Evolutionary conservation across 2,113 vertebrate species (phyloP), one percentile per base, ranked within the genome.

Genomic region (Macquaria ambigua): DNA sequence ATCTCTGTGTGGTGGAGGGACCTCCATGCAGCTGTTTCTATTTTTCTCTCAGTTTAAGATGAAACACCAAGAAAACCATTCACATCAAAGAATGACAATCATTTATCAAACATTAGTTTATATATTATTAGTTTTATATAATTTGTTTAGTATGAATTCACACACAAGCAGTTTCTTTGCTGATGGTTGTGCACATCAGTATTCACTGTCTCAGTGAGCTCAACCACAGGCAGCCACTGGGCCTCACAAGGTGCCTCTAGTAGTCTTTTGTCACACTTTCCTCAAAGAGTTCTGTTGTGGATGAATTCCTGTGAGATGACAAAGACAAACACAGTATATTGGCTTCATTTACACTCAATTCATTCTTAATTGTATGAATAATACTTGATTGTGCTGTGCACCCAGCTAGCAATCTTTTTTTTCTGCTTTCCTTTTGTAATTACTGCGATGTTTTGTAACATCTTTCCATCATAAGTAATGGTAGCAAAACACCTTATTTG

Each of bases 401-500:
- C 8, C 46, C 10, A 25, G 31, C 34, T 16, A 8, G n/a, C 23
- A 69, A 15, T 9, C 21, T 18, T 39, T 74, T 74, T 50, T 39
- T 68, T 39, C 21, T 11, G 8, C 31, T 69, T 79, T 53, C 12
- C 11, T 43, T 74, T 46, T 79, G 18, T 52, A 58, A 64, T 68
- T 23, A 74, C 8, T 43, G 14, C 34, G 12, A 0, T 72, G 61
- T 58, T 63, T 78, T 14, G 11, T 48, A 2, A 83, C 58, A 21
- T 64, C 15, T 64, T 70, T 25, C 25, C 21, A 55, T 64, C 15
- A 15, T 23, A 39, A 46, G 25, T 48, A 21, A 83, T 63, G n/a
- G 69, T 15, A n/a, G 64, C 79, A 21, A 46, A 73, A 59, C 11
- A 14, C 41, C 34, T 67, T 52, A 52, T 62, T 69, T 84, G 9